Base-by-base conservation (phyloP, 1,140 invertebrate genomes). In the Drosophila bipectinata region DNA sequence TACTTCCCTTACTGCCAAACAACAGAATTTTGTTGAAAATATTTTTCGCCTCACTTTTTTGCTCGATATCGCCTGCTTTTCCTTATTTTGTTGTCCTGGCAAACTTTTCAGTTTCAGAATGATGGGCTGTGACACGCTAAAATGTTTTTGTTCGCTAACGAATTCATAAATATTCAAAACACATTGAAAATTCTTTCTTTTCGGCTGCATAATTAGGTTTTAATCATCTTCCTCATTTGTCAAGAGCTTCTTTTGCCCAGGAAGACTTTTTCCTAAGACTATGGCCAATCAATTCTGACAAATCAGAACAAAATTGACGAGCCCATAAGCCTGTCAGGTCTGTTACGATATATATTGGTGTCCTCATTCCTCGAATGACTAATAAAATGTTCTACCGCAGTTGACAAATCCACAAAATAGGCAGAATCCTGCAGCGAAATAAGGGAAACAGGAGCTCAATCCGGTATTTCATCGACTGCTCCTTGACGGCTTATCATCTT, bases 141-240 rank as follows among this genome's bases (percentile, higher is more conserved):
- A 61, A 30, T 47, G 56, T 59, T 56, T 64, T 59, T 74, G 48
- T 59, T 56, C 41, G 4, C 41, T 79, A 84, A 84, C 67, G 56
- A 84, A 77, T 85, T 69, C 83, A 87, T 87, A 87, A 87, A 87
- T 87, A 87, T 87, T 87, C 82, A 87, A 87, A 88, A 88, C 83
- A 76, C 83, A 87, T 87, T 87, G 85, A 82, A 87, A 82, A 87
- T 88, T 87, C 82, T 24, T 72, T 82, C 68, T 21, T 69, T 68
- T 85, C 66, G 37, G 52, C 56, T 48, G 52, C 66, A 58, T 87
- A 87, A 87, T 87, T 87, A 82, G 83, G 82, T 87, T 87, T 87
- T 82, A 87, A 88, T 82, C 83, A 84, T 77, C 76, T 78, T 77
- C 51, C 59, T 30, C 26, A 57, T 71, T 63, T 69, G 7, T n/a